Base-by-base conservation (phyloP, 2,888 invertebrate species). In the Daptonema setosum region DNA sequence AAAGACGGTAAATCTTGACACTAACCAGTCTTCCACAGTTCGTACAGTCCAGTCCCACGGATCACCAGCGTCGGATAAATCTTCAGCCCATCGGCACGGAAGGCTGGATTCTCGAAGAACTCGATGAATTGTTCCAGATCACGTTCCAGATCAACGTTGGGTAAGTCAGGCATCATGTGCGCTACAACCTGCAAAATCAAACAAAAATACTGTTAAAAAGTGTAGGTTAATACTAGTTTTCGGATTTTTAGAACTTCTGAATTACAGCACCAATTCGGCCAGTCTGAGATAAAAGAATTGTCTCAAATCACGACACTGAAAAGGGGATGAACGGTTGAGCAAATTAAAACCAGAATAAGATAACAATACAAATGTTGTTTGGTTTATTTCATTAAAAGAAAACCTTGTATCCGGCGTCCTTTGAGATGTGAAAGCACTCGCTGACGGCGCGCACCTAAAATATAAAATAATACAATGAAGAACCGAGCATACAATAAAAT, bases 11-110 rank as follows among this genome's bases (percentile, higher is more conserved):
- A n/a, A n/a, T n/a, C n/a, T n/a, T n/a, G n/a, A n/a, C n/a, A n/a
- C n/a, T n/a, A n/a, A 68, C 88, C 91, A 0, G 88, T 91, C 75
- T 93, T 93, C 97, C 97, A 97, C 59, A 97, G 73, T 70, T 97
- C 97, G 59, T 70, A 70, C 5, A 70, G 60, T 64, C 97, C 97
- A 0, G 97, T 99, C n/a, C 97, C 95, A 66, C 97, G 80, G 62
- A 99, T 99, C 0, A 97, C 97, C 45, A 97, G 75, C 0, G 97
- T 97, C 1, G 97, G 97, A 73, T 97, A 97, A 63, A 97, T 86
- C 76, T 97, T 97, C 22, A 97, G 76, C 3, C 97, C 97, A 73
- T 97, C 97, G 8, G 91, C 83, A 67, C 97, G 79, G 73, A 95
- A 99, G 0, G 83, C 86, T 5, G 97, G 95, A 74, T 93, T 93